Evolutionary conservation across 2,888 invertebrate species (phyloP).

Genomic region (Temnothorax unifasciatus): DNA sequence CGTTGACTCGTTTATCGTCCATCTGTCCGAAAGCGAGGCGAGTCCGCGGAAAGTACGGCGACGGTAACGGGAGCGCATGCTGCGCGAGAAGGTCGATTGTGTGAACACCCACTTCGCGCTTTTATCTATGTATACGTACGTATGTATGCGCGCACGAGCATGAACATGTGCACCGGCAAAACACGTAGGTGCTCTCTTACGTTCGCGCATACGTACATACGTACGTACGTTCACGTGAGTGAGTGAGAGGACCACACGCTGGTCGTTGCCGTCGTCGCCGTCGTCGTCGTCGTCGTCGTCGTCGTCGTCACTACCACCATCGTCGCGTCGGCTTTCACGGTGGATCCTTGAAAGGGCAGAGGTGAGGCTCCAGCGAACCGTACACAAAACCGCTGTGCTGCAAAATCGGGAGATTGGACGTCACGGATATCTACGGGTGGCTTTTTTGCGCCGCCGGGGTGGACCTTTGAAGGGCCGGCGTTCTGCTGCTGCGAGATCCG

Average conservation of each 20-base stretch:
- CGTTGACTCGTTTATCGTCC: constrained; percentile 72
- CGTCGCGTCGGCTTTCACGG: constrained; percentile 67
- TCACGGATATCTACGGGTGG: constrained; percentile 51
- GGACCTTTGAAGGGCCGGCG: constrained; percentile 53
- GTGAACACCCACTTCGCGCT: constrained; percentile 4
- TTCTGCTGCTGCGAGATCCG: constrained; percentile 23
- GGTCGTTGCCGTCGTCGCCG: constrained; percentile 63
- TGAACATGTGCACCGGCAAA: constrained; percentile 50
- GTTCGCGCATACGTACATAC: constrained; percentile 5
- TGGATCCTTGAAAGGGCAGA: constrained; percentile 75
- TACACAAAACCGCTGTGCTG: constrained; percentile 64
- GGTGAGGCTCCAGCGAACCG: constrained; percentile 70
- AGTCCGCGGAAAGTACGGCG: constrained; percentile 64
- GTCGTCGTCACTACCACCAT: constrained; percentile 61
- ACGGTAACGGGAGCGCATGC: constrained; percentile 64
- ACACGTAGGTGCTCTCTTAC: constrained; percentile 44
- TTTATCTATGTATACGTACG: background rate
- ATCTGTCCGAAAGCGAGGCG: constrained; percentile 68
- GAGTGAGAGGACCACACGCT: constrained; percentile 62
- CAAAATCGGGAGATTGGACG: constrained; percentile 66
- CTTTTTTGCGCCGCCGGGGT: constrained; percentile 42
- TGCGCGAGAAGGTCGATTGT: constrained; percentile 54
- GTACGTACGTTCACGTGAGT: constrained; percentile 19
- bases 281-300: background rate
- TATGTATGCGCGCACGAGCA: constrained; percentile 9